Base-by-base conservation (phyloP, 2,888 invertebrate genomes). In the Drosophila acutilabella region DNA sequence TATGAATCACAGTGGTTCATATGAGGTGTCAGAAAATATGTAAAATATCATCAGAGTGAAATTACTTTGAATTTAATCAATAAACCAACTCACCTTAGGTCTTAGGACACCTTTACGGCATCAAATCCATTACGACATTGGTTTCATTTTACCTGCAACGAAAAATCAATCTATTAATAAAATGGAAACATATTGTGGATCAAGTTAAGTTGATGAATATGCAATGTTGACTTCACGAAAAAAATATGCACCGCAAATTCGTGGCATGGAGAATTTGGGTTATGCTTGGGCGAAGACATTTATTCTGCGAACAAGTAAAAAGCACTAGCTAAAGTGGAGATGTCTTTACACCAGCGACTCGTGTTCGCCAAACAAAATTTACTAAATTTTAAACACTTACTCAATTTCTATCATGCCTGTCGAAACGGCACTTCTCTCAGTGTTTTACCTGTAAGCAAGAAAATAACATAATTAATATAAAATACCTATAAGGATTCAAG, bases 1-100 rank as follows among this genome's bases (percentile, higher is more conserved):
- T 30, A 74, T 50, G 81, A 89, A 91, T 91, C 91, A 91, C 89
- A 81, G 62, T 61, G 86, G 72, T 90, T 91, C 91, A 91, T 91
- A 85, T 73, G 92, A 91, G 92, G 84, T 91, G 91, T 91, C 92
- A 91, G 91, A 91, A 91, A 30, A 30, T 30, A 87, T 71, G 80
- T 83, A 80, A 78, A 54, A 68, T 81, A 64, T 91, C 91, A 91
- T 91, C 91, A 90, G 40, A 71, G 50, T 13, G 4, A 48, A 10
- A 3, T 4, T 6, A 5, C 18, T 45, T 2, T 23, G 0, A 14
- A 7, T 20, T 18, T 1, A 59, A 6, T 11, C 7, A 10, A 41
- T 20, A 44, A n/a, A 36, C 14, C 36, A 7, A 30, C 57, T 38
- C 36, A 72, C 74, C 57, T 53, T 14, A 42, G 8, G 2, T 5